phyloP scores from a whole-genome alignment of 2,888 invertebrate species.

The Ophion obscuratus region DNA sequence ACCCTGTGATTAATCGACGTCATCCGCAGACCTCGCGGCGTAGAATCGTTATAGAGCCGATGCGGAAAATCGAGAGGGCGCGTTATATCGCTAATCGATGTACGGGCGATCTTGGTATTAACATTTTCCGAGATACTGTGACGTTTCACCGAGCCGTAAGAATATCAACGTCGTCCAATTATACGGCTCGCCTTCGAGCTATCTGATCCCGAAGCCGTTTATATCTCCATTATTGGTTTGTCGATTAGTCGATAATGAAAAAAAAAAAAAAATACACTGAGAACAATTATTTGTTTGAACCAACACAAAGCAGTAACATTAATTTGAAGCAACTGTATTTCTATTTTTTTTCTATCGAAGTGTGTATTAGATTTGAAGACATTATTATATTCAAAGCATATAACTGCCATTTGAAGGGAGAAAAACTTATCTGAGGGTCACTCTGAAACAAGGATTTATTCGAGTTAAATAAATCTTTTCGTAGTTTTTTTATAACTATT shows the following conservation, averaged over 20 bases:
- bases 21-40: constrained; percentile 80
- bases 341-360: too few relatives aligned
- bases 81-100: constrained; percentile 7
- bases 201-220: neutral
- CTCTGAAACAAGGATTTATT: too few relatives aligned
- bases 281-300: neutral
- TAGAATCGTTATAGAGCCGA: constrained; percentile 26
- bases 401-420: too few relatives aligned
- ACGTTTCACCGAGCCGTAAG: neutral
- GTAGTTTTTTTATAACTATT: too few relatives aligned
- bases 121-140: neutral
- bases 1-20: constrained; percentile 82
- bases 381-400: too few relatives aligned
- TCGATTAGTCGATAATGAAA: neutral
- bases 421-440: too few relatives aligned
- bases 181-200: neutral
- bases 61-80: constrained; percentile 24
- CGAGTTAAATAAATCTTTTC: too few relatives aligned
- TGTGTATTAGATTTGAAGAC: too few relatives aligned
- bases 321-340: too few relatives aligned
- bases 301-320: too few relatives aligned
- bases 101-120: neutral
- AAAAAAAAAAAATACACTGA: neutral
- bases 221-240: neutral
- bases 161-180: neutral